Percentiles rank a stretch among this genome's conserved stretches.
phyloP scores from a whole-genome alignment of 2,113 vertebrate genomes.

The Macroglossus sobrinus region DNA sequence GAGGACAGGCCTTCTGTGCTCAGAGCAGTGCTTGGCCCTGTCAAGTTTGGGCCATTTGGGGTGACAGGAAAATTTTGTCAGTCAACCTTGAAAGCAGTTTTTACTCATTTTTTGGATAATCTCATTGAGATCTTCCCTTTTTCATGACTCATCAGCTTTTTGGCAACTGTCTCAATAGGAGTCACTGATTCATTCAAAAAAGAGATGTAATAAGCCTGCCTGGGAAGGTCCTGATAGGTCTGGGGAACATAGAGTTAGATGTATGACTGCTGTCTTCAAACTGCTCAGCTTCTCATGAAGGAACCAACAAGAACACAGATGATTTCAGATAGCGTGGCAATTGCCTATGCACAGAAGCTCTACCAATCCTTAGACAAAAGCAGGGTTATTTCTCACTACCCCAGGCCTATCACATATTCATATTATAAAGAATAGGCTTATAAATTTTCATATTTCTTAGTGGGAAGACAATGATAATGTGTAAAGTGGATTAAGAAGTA shows the following conservation, averaged over 20 bases:
- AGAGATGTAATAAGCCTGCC: neutral
- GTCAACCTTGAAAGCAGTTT: slow-evolving; percentile 6
- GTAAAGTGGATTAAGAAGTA: neutral
- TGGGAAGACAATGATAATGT: neutral
- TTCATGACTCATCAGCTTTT: neutral
- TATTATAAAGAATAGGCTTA: neutral
- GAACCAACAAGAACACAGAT: neutral
- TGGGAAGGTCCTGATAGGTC: neutral
- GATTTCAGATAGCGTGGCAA: neutral
- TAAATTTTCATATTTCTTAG: neutral
- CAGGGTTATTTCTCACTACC: neutral
- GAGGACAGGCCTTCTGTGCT: neutral
- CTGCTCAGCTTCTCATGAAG: neutral
- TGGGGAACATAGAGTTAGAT: neutral
- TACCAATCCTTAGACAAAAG: neutral
- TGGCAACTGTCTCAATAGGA: neutral
- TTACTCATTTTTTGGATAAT: neutral
- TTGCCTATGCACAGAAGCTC: neutral
- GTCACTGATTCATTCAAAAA: neutral
- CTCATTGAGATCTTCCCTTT: neutral
- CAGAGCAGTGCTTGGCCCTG: neutral
- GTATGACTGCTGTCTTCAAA: neutral
- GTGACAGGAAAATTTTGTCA: neutral
- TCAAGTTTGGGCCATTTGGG: neutral
- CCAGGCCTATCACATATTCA: neutral